phyloP scores from a whole-genome alignment of 2,797 vertebrate species.

The Microchirus variegatus region DNA sequence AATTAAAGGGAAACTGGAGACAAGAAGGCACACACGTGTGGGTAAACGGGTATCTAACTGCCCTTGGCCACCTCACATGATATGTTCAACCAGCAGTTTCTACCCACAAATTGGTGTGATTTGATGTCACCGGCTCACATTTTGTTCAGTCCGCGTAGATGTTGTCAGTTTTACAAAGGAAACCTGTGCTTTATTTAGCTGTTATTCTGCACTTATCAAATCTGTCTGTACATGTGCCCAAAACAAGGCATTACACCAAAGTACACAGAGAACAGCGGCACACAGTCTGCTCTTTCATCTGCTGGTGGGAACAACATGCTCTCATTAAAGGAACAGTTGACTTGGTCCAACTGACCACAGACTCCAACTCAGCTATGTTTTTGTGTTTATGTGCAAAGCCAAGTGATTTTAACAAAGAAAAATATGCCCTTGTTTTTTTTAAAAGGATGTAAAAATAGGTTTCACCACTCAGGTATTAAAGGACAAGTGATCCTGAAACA shows the following conservation, averaged over 20 bases:
- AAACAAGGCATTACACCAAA: too few relatives aligned
- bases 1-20: too few relatives aligned
- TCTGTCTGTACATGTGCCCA: too few relatives aligned
- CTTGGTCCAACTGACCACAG: slow-evolving; percentile 61
- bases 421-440: background rate
- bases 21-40: too few relatives aligned
- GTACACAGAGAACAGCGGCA: too few relatives aligned
- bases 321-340: slow-evolving; percentile 70
- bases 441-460: background rate
- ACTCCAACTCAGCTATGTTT: slow-evolving; percentile 30
- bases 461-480: slow-evolving; percentile 12
- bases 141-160: background rate
- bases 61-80: too few relatives aligned
- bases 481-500: slow-evolving; percentile 13
- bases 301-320: too few relatives aligned
- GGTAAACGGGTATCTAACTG: background rate
- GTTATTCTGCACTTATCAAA: too few relatives aligned
- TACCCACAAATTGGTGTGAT: background rate
- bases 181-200: too few relatives aligned
- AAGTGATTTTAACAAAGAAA: background rate
- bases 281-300: too few relatives aligned
- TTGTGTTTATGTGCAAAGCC: background rate
- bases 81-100: background rate
- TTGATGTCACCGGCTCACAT: background rate
- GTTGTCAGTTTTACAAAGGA: background rate